These are phyloP conservation scores for Saccostrea echinata DNA, from an alignment of 1,140 invertebrate genomes.

Conservation along the genomic window DNA sequence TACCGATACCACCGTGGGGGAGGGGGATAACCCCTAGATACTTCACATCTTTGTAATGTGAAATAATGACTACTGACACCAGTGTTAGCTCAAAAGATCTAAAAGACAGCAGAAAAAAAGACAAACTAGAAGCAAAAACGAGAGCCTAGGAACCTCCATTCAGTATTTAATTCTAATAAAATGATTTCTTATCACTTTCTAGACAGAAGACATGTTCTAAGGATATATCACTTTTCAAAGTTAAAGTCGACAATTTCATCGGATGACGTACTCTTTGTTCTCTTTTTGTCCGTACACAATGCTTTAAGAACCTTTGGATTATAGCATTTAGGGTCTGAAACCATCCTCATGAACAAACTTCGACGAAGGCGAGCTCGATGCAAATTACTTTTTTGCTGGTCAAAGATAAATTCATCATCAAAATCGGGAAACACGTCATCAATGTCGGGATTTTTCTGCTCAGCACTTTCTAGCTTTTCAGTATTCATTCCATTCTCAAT, in stretches of 20 bases:
- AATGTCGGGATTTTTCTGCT: conserved; percentile 59
- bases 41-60: too few species aligned
- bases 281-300: conserved; percentile 59
- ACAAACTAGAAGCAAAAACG: too few species aligned
- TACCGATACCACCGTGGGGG: too few species aligned
- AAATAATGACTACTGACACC: too few species aligned
- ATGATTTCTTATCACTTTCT: background rate
- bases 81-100: too few species aligned
- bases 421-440: conserved; percentile 72
- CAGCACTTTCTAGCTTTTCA: conserved; percentile 40
- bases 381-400: conserved; percentile 71
- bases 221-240: background rate
- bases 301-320: conserved; percentile 86
- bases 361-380: conserved; percentile 81
- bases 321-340: conserved; percentile 95
- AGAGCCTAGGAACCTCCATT: background rate
- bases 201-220: background rate
- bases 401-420: conserved; percentile 72
- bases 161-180: background rate
- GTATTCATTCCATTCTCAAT: conserved; percentile 58
- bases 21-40: too few species aligned
- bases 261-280: conserved; percentile 39
- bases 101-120: too few species aligned
- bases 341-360: conserved; percentile 98
- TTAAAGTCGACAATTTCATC: background rate